Conservation (phyloP, 2,113 vertebrate species). For the Varanus komodoensis region DNA sequence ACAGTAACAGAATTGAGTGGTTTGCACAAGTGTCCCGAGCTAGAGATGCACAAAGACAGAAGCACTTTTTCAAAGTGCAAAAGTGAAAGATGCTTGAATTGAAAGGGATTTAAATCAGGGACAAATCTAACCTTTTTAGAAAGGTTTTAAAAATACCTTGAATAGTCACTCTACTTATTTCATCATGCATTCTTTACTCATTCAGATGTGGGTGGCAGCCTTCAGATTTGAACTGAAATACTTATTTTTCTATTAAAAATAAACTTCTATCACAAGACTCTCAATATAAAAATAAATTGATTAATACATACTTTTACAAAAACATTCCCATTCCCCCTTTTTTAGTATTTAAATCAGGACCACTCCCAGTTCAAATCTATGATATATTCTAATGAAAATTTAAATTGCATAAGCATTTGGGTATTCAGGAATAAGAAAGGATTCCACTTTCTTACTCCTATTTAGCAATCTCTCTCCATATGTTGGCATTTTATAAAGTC, state of each 20-base stretch:
- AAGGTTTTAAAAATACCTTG: background rate
- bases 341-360: background rate
- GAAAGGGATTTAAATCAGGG: background rate
- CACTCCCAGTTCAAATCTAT: background rate
- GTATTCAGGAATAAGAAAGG: background rate
- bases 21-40: background rate
- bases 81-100: background rate
- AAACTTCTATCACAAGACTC: background rate
- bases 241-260: background rate
- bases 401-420: background rate
- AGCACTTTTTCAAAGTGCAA: background rate
- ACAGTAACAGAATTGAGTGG: background rate
- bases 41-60: background rate
- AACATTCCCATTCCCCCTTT: too few relatives aligned
- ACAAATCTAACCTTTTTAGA: background rate
- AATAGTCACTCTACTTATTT: background rate
- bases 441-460: background rate
- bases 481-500: constrained; percentile 32
- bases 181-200: background rate
- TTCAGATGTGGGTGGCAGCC: background rate
- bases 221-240: background rate
- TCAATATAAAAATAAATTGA: background rate
- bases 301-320: background rate
- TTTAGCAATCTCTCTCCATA: constrained; percentile 8
- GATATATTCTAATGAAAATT: background rate